These are phyloP conservation scores for Urophycis tenuis DNA, from an alignment of 2,797 vertebrate genomes.

Conservation along the genomic window DNA sequence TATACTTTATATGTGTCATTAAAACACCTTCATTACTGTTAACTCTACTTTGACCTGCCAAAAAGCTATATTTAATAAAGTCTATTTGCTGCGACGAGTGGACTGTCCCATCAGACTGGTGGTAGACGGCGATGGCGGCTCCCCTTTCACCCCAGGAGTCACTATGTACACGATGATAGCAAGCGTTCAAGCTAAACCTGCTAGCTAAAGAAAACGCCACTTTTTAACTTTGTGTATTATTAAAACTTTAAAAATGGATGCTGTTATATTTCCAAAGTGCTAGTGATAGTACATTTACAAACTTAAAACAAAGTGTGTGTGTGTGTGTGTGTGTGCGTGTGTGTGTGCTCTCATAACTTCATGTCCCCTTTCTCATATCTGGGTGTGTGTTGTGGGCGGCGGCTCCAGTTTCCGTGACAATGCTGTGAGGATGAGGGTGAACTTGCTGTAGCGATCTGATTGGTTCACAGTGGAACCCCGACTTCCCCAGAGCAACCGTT, in stretches of 20 bases:
- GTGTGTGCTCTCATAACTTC: not conserved
- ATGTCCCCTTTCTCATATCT: constrained; percentile 41
- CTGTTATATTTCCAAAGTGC: not conserved
- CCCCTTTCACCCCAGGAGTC: not conserved
- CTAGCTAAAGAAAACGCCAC: not conserved
- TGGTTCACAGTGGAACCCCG: constrained; percentile 90
- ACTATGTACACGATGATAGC: not conserved
- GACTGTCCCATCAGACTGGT: not conserved
- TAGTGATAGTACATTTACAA: constrained; percentile 4
- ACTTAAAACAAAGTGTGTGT: not conserved
- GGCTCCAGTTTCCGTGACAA: constrained; percentile 92
- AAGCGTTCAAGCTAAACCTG: constrained; percentile 1
- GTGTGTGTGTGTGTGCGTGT: not conserved
- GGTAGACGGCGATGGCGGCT: not conserved
- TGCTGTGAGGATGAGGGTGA: constrained; percentile 91
- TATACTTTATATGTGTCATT: not conserved
- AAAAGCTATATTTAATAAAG: not conserved
- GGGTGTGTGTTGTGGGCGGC: constrained; percentile 62
- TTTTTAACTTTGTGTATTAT: not conserved
- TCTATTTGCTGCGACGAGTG: not conserved
- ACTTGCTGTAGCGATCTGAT: constrained; percentile 87
- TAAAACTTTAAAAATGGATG: not conserved
- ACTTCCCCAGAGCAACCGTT: constrained; percentile 94
- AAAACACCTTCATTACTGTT: not conserved
- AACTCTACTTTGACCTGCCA: not conserved